Conservation (phyloP, 2,113 vertebrate genomes). For the Ursus arctos region DNA sequence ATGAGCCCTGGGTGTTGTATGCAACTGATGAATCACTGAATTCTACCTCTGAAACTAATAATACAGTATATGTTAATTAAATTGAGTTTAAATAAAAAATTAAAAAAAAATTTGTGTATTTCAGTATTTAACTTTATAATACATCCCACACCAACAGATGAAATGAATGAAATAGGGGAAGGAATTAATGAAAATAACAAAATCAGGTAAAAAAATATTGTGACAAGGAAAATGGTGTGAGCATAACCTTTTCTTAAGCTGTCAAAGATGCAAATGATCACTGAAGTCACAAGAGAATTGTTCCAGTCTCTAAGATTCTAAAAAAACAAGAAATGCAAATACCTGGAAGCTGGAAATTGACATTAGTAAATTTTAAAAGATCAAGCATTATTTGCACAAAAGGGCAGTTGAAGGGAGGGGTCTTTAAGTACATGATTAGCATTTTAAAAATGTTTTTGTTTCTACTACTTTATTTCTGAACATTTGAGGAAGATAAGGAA, state of each 20-base stretch:
- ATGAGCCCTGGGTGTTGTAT: background rate
- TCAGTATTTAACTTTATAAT: conserved; percentile 48
- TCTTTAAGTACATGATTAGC: background rate
- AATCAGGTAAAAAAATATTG: background rate
- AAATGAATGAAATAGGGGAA: background rate
- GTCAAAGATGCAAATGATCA: background rate
- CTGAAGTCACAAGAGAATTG: background rate
- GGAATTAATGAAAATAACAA: conserved; percentile 13
- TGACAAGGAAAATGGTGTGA: background rate
- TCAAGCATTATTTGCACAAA: background rate
- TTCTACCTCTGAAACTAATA: background rate
- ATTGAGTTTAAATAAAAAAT: background rate
- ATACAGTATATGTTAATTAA: background rate
- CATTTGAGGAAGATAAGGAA: background rate
- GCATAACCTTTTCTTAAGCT: background rate
- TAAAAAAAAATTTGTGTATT: background rate
- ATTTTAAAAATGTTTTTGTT: conserved; percentile 44
- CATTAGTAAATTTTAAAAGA: background rate
- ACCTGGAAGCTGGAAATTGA: background rate
- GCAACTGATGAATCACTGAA: background rate
- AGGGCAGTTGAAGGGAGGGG: background rate
- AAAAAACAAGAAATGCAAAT: background rate
- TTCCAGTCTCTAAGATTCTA: background rate
- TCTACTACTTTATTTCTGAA: conserved; percentile 40
- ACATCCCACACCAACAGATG: background rate